Base-by-base conservation (phyloP, 2,113 vertebrate species). In the Fukomys damarensis region DNA sequence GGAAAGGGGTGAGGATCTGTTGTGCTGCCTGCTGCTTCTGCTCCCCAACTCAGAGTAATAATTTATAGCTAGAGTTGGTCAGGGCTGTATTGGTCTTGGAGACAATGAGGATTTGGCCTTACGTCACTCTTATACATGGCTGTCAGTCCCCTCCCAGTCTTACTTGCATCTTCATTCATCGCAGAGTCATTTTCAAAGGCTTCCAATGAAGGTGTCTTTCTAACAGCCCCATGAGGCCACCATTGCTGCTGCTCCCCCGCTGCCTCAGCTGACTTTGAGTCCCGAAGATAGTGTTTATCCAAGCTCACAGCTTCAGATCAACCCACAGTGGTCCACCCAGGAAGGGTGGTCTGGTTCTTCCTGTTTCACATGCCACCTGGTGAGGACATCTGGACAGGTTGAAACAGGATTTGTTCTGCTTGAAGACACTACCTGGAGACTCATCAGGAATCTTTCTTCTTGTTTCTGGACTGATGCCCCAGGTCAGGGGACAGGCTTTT, bases 341-440 rank as follows among this genome's bases (percentile, higher is more conserved):
- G 52, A 28, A 74, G 46, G 63, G 10, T 17, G 83, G 63, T 52
- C 94, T 68, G 86, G 92, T 92, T 93, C 90, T 95, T 96, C 93
- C 86, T 87, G 87, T 89, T 70, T 49, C 11, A 77, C 65, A 87
- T 28, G 61, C 81, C 86, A 32, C 84, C 58, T 0, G 14, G 0
- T 56, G 87, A 93, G 70, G 90, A 97, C 56, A 90, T 56, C 0
- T 16, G 80, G 86, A 61, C 90, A 95, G 17, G 87, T 92, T 92
- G 65, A 59, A 72, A 96, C 87, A 59, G 76, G 80, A 24, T 43
- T 22, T 58, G 61, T 84, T 90, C 28, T 76, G 76, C 65, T 68
- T 86, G 66, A 90, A 89, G 94, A 56, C 30, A 52, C 35, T 66
- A 6, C 43, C 10, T 91, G 26, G 46, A 89, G 41, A 80, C 41